A percentile compares a stretch with the other conserved stretches of the same genome.
phyloP scores from a whole-genome alignment of 2,888 invertebrate species.

The Tanypteryx hageni region DNA sequence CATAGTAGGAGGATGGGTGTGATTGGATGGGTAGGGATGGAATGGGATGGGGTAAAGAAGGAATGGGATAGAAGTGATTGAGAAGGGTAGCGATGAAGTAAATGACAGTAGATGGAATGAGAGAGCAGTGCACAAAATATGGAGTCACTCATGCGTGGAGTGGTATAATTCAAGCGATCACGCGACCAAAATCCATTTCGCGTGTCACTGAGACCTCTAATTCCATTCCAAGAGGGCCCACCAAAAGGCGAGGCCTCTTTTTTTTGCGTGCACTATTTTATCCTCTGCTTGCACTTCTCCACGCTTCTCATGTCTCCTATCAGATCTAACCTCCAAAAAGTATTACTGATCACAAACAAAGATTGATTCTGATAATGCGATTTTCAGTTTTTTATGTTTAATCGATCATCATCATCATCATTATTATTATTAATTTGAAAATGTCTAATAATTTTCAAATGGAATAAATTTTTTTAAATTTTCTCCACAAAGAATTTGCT shows the following conservation, averaged over 20 bases:
- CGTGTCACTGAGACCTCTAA: conserved; percentile 50
- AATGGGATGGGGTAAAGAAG: neutral
- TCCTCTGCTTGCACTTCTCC: neutral
- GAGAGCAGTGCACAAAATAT: conserved; percentile 26
- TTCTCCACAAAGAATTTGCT: no score
- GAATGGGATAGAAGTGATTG: neutral
- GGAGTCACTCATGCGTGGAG: conserved; percentile 58
- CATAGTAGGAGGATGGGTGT: neutral
- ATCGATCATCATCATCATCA: no score
- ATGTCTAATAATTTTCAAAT: no score
- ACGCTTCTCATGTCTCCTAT: neutral
- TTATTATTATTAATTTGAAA: no score
- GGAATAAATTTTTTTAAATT: no score
- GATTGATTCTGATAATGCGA: neutral
- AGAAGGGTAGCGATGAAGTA: conserved; percentile 1
- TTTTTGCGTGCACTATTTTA: conserved; percentile 9
- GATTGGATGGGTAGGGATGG: neutral
- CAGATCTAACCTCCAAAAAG: neutral
- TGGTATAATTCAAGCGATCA: conserved; percentile 31
- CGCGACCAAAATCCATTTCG: conserved; percentile 55
- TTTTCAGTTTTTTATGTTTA: neutral
- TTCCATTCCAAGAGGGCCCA: conserved; percentile 36
- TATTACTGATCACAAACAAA: neutral
- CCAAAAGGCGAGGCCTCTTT: neutral
- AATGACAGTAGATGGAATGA: neutral